Evolutionary conservation across 2,888 invertebrate genomes (phyloP).

Genomic region (Ernsta delagoae): DNA sequence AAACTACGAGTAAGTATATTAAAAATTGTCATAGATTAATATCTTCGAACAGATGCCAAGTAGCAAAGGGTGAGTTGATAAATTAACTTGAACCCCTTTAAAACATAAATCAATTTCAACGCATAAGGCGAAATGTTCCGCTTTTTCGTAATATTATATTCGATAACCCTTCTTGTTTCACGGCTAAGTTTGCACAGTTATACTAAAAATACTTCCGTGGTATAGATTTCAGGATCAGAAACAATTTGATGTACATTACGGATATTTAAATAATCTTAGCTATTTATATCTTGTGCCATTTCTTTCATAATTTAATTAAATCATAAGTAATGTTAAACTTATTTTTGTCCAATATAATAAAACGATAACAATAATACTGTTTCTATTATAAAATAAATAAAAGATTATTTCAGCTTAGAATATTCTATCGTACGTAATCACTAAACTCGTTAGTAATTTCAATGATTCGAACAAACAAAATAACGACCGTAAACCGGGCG

Average conservation of each 20-base stretch:
- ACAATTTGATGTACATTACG: too few relatives aligned
- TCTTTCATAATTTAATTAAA: too few relatives aligned
- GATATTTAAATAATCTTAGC: too few relatives aligned
- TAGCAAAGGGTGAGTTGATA: slow-evolving; percentile 29
- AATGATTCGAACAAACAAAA: slow-evolving; percentile 1
- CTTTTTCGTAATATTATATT: neutral
- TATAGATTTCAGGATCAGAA: too few relatives aligned
- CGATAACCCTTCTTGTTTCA: neutral
- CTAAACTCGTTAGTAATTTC: slow-evolving; percentile 16
- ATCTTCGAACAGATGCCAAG: slow-evolving; percentile 24
- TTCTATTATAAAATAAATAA: too few relatives aligned
- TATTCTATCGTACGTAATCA: neutral
- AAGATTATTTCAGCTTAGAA: too few relatives aligned
- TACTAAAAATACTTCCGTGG: too few relatives aligned
- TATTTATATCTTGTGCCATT: too few relatives aligned
- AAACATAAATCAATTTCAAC: slow-evolving; percentile 30
- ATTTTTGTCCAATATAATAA: too few relatives aligned
- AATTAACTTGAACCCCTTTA: slow-evolving; percentile 35
- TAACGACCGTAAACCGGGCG: slow-evolving; percentile 14
- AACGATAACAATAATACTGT: too few relatives aligned
- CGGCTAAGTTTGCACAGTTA: neutral
- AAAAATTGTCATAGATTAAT: slow-evolving; percentile 34
- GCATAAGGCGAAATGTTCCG: slow-evolving; percentile 17
- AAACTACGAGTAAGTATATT: slow-evolving; percentile 12
- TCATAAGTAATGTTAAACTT: too few relatives aligned